phyloP scores from a whole-genome alignment of 2,888 invertebrate species.

The Apotomis capreana region DNA sequence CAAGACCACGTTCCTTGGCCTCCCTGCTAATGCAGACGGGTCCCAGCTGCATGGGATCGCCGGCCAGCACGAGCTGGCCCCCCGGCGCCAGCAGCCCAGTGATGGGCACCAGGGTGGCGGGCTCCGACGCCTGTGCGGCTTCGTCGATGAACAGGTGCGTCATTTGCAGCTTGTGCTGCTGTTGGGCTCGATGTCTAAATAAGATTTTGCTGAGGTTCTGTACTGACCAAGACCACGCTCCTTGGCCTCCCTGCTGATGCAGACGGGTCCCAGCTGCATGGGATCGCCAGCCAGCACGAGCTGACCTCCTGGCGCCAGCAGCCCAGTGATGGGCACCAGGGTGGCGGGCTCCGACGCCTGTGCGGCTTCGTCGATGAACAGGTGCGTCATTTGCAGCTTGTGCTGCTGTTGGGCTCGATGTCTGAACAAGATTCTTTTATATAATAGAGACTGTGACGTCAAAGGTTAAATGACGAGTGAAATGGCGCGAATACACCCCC shows the following conservation, averaged over 20 bases:
- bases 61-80: slow-evolving; percentile 86
- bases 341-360: slow-evolving; percentile 91
- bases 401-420: slow-evolving; percentile 47
- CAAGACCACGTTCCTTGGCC: slow-evolving; percentile 85
- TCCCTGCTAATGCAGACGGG: slow-evolving; percentile 88
- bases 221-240: slow-evolving; percentile 86
- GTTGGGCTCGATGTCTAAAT: slow-evolving; percentile 47
- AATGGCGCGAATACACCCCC: too few species aligned
- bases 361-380: slow-evolving; percentile 95
- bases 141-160: slow-evolving; percentile 95
- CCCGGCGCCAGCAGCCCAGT: slow-evolving; percentile 78
- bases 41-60: slow-evolving; percentile 94
- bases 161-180: slow-evolving; percentile 72
- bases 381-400: slow-evolving; percentile 87
- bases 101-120: slow-evolving; percentile 85
- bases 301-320: slow-evolving; percentile 81
- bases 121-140: slow-evolving; percentile 95
- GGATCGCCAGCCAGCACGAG: slow-evolving; percentile 92
- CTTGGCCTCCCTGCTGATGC: slow-evolving; percentile 84
- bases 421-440: slow-evolving; percentile 43
- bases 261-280: slow-evolving; percentile 92
- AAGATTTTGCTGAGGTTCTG: slow-evolving; percentile 53
- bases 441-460: too few species aligned
- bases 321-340: slow-evolving; percentile 85
- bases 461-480: too few species aligned